phyloP scores from a whole-genome alignment of 2,797 vertebrate genomes.

The Limosa lapponica region DNA sequence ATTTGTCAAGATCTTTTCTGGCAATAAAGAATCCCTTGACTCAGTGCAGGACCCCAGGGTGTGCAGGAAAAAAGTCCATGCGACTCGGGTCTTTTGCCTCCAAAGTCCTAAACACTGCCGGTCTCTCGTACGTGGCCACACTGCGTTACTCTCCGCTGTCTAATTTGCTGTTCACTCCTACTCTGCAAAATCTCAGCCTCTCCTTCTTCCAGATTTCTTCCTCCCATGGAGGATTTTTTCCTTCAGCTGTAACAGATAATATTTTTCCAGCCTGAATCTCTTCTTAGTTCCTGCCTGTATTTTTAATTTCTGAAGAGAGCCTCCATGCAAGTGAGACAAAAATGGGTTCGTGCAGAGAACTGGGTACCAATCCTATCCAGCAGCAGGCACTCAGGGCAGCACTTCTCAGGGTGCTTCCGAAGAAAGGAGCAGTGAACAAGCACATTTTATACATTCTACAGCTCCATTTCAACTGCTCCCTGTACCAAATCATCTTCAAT shows the following conservation, averaged over 20 bases:
- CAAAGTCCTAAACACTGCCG: background rate
- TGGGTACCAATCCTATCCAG: background rate
- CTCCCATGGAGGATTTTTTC: background rate
- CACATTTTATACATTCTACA: background rate
- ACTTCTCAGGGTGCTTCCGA: background rate
- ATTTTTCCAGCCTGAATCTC: slow-evolving; percentile 2
- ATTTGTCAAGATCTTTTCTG: slow-evolving; percentile 34
- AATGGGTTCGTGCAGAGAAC: background rate
- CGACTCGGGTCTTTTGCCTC: background rate
- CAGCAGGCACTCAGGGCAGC: background rate
- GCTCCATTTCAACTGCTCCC: background rate
- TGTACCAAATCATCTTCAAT: background rate
- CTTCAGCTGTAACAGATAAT: background rate
- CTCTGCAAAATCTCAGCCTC: slow-evolving; percentile 3
- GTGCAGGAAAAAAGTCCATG: background rate
- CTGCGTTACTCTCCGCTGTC: background rate
- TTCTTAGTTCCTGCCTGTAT: background rate
- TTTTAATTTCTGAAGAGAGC: background rate
- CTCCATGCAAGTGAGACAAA: background rate
- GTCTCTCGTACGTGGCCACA: accelerated
- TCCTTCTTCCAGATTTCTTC: slow-evolving; percentile 5
- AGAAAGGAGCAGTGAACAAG: background rate
- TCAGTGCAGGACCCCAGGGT: background rate
- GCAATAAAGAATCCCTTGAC: slow-evolving; percentile 5
- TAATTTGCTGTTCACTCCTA: background rate